Base-by-base conservation (phyloP, 2,113 vertebrate species). In the Siniperca knerii region DNA sequence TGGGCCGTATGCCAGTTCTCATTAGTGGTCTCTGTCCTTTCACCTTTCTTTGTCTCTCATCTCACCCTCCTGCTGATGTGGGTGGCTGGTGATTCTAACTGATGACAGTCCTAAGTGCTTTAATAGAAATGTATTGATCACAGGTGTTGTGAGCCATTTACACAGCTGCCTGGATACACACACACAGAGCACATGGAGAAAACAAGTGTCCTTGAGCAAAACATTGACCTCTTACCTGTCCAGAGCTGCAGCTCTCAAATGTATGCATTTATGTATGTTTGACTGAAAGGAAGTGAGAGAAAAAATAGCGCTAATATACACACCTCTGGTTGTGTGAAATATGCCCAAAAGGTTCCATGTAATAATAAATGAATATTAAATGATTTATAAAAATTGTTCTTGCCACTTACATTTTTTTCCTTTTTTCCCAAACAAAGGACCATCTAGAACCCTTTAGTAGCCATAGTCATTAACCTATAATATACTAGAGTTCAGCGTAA, bases 71-170 rank as follows among this genome's bases (percentile, higher is more conserved):
- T 61, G 78, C 88, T 88, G 92, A 90, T 42, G 11, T 61, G 48
- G 72, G 78, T 50, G 75, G 54, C 76, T 77, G 64, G 35, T 92
- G 89, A 90, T 92, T 91, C 65, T 73, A 90, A 90, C 84, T 84
- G 89, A 95, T 90, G 93, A 89, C 83, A 75, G 73, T 79, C 80
- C 88, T 90, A 89, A 93, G 89, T 93, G 93, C 91, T 90, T 87
- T 92, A 90, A 94, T 92, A 91, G 93, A 93, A 93, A 91, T 60
- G 25, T 91, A 95, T 95, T 89, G 93, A 95, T 95, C 82, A 77
- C 71, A 84, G 62, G 83, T 83, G 76, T 83, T 83, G 87, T 37
- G 50, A 88, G 84, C 62, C 89, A 84, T 86, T 91, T 88, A 82
- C 79, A 71, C 85, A 65, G 67, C 60, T 83, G 70, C 75, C 77